Base-by-base conservation (phyloP, 2,888 invertebrate genomes). In the Gymnosoma rotundatum region DNA sequence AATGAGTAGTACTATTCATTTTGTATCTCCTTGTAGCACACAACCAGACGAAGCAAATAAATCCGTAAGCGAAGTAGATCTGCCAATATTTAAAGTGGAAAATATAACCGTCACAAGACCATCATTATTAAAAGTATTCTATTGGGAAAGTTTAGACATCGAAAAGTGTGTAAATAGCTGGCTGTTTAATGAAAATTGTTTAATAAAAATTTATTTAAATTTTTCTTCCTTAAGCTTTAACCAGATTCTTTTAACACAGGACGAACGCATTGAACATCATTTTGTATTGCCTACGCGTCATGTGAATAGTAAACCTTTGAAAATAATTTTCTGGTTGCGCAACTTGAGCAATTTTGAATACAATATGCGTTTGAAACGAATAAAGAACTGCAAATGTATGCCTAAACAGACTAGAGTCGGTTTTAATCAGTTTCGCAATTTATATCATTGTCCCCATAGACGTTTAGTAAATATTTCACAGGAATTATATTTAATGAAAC, bases 401-500 rank as follows among this genome's bases (percentile, higher is more conserved):
- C 89, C 88, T 0, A 5, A 83, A 50, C 84, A 89, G 76, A 90
- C 90, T 0, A 87, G 89, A 5, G 90, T 90, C 1, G 91, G 90
- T 2, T 90, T 91, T 70, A 90, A 90, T 83, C 90, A 90, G 69
- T 90, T 88, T 64, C 90, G 90, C 0, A 86, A 90, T 66, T 87
- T 90, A 2, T 90, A 88, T 74, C 89, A 90, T 42, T 90, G 90
- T 38, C 90, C 90, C 0, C 90, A 90, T 70, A 88, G 90, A 8
- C 88, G 88, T 5, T 86, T 91, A 50, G 78, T 90, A 6, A 82
- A 88, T 18, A 66, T 90, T n/a, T 67, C 73, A 45, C 90, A 90
- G 69, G 90, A 90, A 32, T 0, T 83, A 14, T 80, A 89, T 36
- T 69, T 78, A 20, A 74, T 90, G 32, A 61, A 87, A 25, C 88